phyloP scores from a whole-genome alignment of 2,113 vertebrate genomes.

The Urocitellus parryii region DNA sequence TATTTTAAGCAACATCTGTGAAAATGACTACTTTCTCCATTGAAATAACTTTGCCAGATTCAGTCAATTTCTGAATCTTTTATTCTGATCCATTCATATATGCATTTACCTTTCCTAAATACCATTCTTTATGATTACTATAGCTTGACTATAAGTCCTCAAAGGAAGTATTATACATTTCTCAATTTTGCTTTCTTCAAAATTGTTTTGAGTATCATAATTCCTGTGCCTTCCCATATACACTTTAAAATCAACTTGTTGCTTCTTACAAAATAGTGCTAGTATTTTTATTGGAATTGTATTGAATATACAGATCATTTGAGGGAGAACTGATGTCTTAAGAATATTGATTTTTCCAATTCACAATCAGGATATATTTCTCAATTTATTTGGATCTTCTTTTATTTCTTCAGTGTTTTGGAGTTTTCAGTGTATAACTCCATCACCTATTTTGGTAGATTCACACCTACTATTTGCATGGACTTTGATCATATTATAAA shows the following conservation, averaged over 20 bases:
- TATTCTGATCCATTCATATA: neutral
- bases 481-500: neutral
- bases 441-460: neutral
- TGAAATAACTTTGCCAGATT: neutral
- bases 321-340: neutral
- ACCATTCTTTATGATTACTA: neutral
- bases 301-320: neutral
- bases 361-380: neutral
- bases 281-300: neutral
- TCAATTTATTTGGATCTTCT: neutral
- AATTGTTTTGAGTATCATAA: neutral
- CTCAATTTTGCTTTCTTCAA: neutral
- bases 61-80: neutral
- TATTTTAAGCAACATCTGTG: neutral
- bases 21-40: neutral
- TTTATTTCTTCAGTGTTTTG: neutral
- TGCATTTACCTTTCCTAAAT: neutral
- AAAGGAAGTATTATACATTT: neutral
- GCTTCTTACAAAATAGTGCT: neutral
- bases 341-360: neutral
- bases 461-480: neutral
- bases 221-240: neutral
- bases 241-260: neutral
- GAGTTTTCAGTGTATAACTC: neutral
- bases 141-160: neutral